Conservation (phyloP, 1,140 invertebrate species). For the Pygmarrhopalites habei region DNA sequence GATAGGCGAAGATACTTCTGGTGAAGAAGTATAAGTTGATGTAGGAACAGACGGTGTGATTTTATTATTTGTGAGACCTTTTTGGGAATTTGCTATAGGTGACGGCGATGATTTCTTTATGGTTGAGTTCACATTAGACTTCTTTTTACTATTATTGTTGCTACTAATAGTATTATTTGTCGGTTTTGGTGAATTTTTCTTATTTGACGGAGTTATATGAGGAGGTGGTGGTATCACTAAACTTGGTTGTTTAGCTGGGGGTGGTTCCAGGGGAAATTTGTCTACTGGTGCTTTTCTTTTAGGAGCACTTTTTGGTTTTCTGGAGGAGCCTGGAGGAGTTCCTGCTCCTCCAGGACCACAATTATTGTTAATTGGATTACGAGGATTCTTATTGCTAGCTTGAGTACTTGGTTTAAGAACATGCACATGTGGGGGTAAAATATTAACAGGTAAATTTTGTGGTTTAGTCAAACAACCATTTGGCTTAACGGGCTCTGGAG, state of each 20-base stretch:
- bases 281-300: constrained; percentile 7
- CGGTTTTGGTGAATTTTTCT: neutral
- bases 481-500: constrained; percentile 7
- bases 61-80: neutral
- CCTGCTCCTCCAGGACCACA: neutral
- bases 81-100: too few species aligned
- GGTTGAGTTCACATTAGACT: too few species aligned
- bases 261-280: neutral
- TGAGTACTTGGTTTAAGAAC: constrained; percentile 5
- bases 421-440: constrained; percentile 13
- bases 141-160: neutral
- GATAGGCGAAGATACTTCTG: too few species aligned
- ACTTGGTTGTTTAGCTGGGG: neutral
- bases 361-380: neutral
- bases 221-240: neutral
- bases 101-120: too few species aligned
- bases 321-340: neutral
- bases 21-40: too few species aligned
- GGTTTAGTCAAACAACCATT: constrained; percentile 21
- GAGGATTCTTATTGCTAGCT: neutral
- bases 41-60: neutral
- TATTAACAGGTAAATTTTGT: constrained; percentile 9
- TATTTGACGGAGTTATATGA: constrained; percentile 4
- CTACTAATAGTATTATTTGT: neutral
- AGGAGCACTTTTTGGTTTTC: neutral